These are phyloP conservation scores for Maccullochella peelii DNA, from an alignment of 2,113 vertebrate genomes.

Conservation along the genomic window DNA sequence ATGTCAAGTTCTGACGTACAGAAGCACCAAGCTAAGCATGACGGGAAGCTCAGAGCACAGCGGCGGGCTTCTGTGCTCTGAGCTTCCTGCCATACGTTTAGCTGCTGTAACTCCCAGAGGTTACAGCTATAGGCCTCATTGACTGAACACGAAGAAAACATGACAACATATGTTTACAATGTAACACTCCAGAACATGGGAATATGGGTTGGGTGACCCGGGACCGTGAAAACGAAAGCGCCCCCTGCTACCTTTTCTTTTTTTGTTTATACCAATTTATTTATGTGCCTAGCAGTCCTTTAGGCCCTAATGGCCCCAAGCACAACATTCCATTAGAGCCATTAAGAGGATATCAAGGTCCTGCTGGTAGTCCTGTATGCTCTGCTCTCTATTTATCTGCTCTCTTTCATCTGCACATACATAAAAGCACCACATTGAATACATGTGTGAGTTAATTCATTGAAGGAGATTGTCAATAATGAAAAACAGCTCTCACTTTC, in stretches of 20 bases:
- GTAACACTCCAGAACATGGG: conserved; percentile 15
- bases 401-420: conserved; percentile 43
- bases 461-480: conserved; percentile 36
- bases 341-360: conserved; percentile 48
- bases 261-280: neutral
- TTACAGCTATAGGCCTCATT: conserved; percentile 5
- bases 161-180: conserved; percentile 56
- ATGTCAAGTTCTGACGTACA: conserved; percentile 1
- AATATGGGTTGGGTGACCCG: conserved; percentile 31
- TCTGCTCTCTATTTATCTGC: conserved; percentile 6
- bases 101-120: neutral
- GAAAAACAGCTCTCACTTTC: conserved; percentile 37
- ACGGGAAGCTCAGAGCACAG: too few species aligned
- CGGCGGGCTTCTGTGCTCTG: neutral
- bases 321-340: conserved; percentile 46
- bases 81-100: conserved; percentile 38
- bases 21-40: neutral
- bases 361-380: conserved; percentile 39
- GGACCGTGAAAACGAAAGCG: conserved; percentile 25
- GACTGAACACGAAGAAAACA: conserved; percentile 32
- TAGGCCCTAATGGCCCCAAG: conserved; percentile 39
- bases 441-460: conserved; percentile 40
- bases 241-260: neutral
- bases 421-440: conserved; percentile 44
- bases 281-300: conserved; percentile 21